These are phyloP conservation scores for Carcharodon carcharias DNA, from an alignment of 2,797 vertebrate species.

Conservation along the genomic window DNA sequence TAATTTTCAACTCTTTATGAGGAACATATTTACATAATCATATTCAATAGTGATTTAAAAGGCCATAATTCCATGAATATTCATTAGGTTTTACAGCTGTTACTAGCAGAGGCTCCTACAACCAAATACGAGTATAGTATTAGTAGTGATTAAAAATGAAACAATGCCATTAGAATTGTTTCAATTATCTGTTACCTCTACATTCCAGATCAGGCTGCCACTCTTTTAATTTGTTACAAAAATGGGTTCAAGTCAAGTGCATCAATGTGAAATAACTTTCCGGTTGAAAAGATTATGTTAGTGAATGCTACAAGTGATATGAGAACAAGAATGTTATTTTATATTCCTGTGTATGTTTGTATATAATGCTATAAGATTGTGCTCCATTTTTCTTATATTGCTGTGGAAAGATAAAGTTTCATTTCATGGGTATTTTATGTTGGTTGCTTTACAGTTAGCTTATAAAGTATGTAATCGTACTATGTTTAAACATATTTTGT, in stretches of 20 bases:
- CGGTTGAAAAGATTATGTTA: background rate
- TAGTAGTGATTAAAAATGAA: background rate
- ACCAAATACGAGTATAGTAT: background rate
- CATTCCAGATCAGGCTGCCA: background rate
- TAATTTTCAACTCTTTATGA: background rate
- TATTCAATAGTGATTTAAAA: background rate
- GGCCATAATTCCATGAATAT: background rate
- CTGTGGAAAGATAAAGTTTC: background rate
- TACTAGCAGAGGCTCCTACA: background rate
- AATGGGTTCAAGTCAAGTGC: background rate
- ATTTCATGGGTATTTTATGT: background rate
- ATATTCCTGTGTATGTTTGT: background rate
- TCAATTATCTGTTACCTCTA: background rate
- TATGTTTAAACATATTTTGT: background rate
- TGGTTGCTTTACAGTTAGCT: background rate
- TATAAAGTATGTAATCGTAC: background rate
- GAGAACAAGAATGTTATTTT: background rate
- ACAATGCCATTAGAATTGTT: background rate
- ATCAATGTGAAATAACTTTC: background rate
- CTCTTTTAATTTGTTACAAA: background rate
- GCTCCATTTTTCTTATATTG: background rate
- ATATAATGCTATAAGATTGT: background rate
- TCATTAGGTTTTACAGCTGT: background rate
- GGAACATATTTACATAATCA: background rate
- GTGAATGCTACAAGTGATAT: background rate